Evolutionary conservation across 2,797 vertebrate species (phyloP), one percentile per base, ranked within the genome.

Genomic region (Cottoperca gobio): DNA sequence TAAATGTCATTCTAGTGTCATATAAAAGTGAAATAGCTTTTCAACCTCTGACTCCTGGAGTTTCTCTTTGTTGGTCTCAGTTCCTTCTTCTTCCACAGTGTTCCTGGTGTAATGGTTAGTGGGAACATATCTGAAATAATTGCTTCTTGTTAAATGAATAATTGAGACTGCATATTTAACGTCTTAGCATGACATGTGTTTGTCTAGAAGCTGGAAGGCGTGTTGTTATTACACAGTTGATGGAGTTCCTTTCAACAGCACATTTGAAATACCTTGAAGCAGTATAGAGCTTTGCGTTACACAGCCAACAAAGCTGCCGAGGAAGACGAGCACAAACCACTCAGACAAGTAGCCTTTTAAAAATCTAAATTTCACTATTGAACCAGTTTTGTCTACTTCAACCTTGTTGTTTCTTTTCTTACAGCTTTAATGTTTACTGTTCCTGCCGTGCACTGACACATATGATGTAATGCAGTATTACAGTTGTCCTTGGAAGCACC

Each of bases 1-100:
- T 70, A 87, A 88, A 92, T 91, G 93, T 93, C 91, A 92, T 79
- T 84, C 74, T 88, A 75, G 89, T 91, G 88, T 91, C 89, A 87
- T 89, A 92, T 90, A 90, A 93, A 93, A 89, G 88, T 89, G 73
- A 83, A 70, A 86, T 76, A 81, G 80, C 88, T 92, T 93, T 92
- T 92, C 86, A 86, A 85, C 42, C 23, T 23, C 26, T 17, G 81
- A 46, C 79, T 89, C 76, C 65, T 73, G 73, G 33, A 16, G 74
- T 80, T 69, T 28, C 68, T 78, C 19, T 83, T 78, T 33, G n/a
- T n/a, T n/a, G n/a, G 17, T 39, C 24, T 67, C 17, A 0, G 0
- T 10, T 64, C 2, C 2, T 33, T 54, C 12, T 40, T 52, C 43
- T 26, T 14, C 54, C n/a, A 39, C 26, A 0, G 0, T n/a, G n/a